Percentiles rank a stretch among this genome's conserved stretches.
Evolutionary conservation across 2,113 vertebrate species (phyloP).

Genomic region (Coracopsis vasa): DNA sequence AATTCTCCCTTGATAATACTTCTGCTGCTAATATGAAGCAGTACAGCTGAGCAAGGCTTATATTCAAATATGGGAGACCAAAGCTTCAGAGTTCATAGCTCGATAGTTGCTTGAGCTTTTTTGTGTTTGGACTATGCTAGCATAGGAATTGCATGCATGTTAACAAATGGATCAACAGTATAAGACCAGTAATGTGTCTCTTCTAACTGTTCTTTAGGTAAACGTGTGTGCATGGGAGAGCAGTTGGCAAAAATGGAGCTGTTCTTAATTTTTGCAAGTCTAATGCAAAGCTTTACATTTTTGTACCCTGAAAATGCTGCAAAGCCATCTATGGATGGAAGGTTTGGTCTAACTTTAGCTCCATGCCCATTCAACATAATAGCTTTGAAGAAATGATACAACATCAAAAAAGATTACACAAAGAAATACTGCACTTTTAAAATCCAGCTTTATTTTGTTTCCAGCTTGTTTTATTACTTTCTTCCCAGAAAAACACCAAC

Average conservation of each 20-base stretch:
- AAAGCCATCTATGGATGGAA: conserved; percentile 82
- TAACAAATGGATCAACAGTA: not conserved
- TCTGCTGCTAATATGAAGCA: not conserved
- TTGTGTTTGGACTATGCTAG: not conserved
- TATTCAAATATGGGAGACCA: not conserved
- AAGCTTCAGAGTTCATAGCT: not conserved
- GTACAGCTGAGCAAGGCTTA: not conserved
- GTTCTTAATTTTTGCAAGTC: conserved; percentile 86
- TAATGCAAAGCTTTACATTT: conserved; percentile 89
- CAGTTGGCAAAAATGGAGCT: conserved; percentile 97
- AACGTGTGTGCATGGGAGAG: conserved; percentile 94
- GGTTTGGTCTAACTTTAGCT: conserved; percentile 90
- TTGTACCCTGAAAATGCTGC: conserved; percentile 76
- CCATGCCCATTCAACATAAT: conserved; percentile 82
- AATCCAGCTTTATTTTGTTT: not conserved
- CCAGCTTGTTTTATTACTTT: not conserved
- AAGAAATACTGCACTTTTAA: conserved; percentile 1
- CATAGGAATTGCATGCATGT: not conserved
- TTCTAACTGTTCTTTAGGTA: conserved; percentile 76
- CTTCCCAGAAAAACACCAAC: not conserved
- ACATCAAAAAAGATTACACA: not conserved
- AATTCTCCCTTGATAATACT: not conserved
- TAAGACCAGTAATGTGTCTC: not conserved
- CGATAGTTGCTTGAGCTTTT: not conserved
- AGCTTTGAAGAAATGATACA: conserved; percentile 65